Evolutionary conservation across 2,797 vertebrate species (phyloP), one percentile per base, ranked within the genome.

Genomic region (Pelobates cultripes): DNA sequence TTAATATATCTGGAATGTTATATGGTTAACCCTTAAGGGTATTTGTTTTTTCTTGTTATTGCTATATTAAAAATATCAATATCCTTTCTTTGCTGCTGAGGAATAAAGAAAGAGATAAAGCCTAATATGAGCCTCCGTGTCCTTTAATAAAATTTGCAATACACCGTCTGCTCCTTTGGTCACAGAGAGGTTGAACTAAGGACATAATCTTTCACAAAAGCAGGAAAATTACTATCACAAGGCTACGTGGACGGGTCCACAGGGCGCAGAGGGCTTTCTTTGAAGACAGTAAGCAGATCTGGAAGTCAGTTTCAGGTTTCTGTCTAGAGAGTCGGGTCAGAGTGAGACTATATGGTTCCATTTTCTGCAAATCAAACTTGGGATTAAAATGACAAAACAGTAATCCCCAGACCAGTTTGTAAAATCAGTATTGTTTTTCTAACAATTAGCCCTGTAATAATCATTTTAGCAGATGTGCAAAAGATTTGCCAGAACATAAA

Each of bases 371-470:
- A 73, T 68, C 43, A 83, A 6, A n/a, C 40, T 10, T 8, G 41
- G 82, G 82, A 84, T 84, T 84, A 84, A 84, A 17, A 72, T 79
- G 82, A 79, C 82, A 84, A 28, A 70, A 64, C 57, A 70, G 82
- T 41, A 57, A 70, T 79, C 70, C 28, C 42, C 77, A 84, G 77
- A 79, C 4, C 57, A 71, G 57, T 6, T 73, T 10, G 12, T 17
- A 70, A 44, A 61, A 63, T 73, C 43, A 66, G 3, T 61, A 70
- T 64, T 79, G 82, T 84, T 83, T 84, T 70, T 44, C 28, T 63
- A 84, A 53, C 82, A 79, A 79, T 84, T 84, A 57, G 57, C n/a
- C 63, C 43, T 14, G 51, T 66, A 78, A 69, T 69, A 71, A 83
- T 83, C 68, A 13, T 75, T 70, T 75, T 75, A 73, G 77, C 81